These are phyloP conservation scores for Diadophis punctatus DNA, from an alignment of 2,113 vertebrate species.

Conservation along the genomic window DNA sequence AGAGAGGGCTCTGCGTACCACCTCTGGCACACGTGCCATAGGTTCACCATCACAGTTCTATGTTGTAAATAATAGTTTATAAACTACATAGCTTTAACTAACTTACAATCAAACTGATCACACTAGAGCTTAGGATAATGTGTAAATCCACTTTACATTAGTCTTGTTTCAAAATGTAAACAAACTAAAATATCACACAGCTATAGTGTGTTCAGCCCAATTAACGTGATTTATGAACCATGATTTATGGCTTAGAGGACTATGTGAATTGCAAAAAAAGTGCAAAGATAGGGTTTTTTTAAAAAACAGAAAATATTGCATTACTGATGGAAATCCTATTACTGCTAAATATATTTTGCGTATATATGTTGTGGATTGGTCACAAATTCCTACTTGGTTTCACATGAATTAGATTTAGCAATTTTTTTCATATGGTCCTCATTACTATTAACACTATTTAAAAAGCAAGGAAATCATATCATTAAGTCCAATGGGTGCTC, in stretches of 20 bases:
- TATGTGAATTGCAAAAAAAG: neutral
- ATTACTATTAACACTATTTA: neutral
- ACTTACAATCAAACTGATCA: neutral
- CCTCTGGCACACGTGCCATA: too few species aligned
- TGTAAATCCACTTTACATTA: neutral
- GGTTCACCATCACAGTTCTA: too few species aligned
- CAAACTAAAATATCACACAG: neutral
- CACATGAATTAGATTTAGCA: neutral
- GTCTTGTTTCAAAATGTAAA: neutral
- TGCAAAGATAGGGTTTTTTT: neutral
- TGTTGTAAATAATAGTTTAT: neutral
- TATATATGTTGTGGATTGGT: neutral
- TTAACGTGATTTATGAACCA: neutral
- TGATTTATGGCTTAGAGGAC: neutral
- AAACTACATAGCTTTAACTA: neutral
- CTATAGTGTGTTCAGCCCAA: neutral
- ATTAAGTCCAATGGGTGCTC: neutral
- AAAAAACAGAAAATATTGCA: neutral
- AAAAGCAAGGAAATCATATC: neutral
- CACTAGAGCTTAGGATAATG: neutral
- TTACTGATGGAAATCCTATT: neutral
- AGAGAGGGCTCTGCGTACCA: too few species aligned
- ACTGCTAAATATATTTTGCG: neutral
- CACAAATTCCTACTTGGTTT: neutral
- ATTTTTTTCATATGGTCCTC: neutral